Conservation (phyloP, 2,797 vertebrate genomes). For the Amazona finschi region DNA sequence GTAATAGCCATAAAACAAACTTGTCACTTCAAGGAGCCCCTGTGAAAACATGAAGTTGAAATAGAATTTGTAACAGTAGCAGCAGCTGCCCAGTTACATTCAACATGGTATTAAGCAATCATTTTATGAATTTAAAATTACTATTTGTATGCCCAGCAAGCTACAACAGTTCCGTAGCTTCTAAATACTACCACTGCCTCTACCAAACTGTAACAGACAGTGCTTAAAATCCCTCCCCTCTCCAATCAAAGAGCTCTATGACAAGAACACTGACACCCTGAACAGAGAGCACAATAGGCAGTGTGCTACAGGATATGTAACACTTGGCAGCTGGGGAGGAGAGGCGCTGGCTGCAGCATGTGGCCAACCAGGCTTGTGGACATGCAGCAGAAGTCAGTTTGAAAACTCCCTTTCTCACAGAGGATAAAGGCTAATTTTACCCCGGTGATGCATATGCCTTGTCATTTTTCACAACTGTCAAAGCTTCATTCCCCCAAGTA, state of each 20-base stretch:
- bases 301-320: background rate
- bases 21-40: conserved; percentile 92
- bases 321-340: background rate
- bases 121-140: background rate
- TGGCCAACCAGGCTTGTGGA: background rate
- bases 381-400: background rate
- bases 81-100: background rate
- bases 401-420: background rate
- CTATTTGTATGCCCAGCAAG: background rate
- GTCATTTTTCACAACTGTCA: background rate
- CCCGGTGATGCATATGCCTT: background rate
- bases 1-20: conserved; percentile 94
- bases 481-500: background rate
- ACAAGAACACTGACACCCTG: background rate
- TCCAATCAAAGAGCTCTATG: background rate
- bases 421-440: background rate
- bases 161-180: background rate
- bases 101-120: background rate
- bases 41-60: conserved; percentile 57
- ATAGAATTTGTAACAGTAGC: background rate
- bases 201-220: background rate
- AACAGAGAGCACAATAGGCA: background rate
- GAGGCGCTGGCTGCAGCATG: background rate
- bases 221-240: background rate
- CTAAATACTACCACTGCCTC: background rate